Percentiles rank a stretch among this genome's conserved stretches.
These are phyloP conservation scores for Cariama cristata DNA, from an alignment of 2,113 vertebrate species.

Conservation along the genomic window DNA sequence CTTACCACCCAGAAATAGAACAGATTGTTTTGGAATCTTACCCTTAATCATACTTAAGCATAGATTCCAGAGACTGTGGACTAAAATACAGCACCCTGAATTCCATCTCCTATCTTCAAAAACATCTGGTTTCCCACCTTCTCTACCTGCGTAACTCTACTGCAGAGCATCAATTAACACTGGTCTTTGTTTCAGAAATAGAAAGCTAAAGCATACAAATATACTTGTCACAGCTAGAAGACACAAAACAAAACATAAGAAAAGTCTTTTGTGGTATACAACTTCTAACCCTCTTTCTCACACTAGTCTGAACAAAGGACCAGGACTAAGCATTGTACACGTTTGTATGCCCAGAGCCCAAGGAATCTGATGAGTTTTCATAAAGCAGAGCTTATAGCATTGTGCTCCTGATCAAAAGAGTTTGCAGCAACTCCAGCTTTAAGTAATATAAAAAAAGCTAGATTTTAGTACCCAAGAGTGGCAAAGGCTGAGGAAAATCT, in stretches of 20 bases:
- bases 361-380: not conserved
- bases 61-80: not conserved
- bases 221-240: not conserved
- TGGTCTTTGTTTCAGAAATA: not conserved
- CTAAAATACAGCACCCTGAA: not conserved
- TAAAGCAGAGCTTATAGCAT: not conserved
- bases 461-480: not conserved
- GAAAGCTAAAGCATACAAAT: not conserved
- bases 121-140: not conserved
- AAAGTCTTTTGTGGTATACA: not conserved
- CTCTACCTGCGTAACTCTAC: not conserved
- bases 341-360: not conserved
- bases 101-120: not conserved
- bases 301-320: not conserved
- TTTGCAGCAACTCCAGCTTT: not conserved
- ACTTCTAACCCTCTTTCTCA: not conserved
- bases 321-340: not conserved
- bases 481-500: not conserved
- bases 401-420: not conserved
- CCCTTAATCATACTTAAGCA: not conserved
- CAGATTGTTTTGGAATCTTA: not conserved
- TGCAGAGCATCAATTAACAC: not conserved
- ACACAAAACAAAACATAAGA: not conserved
- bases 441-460: not conserved
- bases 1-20: not conserved